phyloP scores from a whole-genome alignment of 2,888 invertebrate species.

The Machimus rusticus region DNA sequence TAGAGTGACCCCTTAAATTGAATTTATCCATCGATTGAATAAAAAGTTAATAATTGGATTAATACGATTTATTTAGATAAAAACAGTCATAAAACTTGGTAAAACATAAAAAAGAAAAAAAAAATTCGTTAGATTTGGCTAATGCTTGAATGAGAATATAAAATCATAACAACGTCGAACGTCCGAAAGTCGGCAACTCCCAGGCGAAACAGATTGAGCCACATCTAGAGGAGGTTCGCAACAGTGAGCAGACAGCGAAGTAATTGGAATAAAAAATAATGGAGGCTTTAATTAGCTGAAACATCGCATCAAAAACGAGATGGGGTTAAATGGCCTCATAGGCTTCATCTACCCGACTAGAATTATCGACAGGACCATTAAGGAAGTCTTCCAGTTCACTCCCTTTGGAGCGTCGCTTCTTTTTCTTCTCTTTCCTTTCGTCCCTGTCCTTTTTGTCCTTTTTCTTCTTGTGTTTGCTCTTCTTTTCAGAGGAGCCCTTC shows the following conservation, averaged over 20 bases:
- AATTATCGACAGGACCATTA: conserved; percentile 65
- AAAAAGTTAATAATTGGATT: neutral
- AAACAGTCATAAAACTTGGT: conserved; percentile 32
- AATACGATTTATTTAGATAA: conserved; percentile 36
- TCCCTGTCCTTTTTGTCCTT: conserved; percentile 59
- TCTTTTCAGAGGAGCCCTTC: conserved; percentile 17
- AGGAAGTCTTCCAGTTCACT: conserved; percentile 72
- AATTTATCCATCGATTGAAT: too few species aligned
- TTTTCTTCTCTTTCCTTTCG: conserved; percentile 57
- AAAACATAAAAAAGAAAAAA: conserved; percentile 25
- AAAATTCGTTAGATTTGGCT: conserved; percentile 33
- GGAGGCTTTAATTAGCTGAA: neutral
- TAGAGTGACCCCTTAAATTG: too few species aligned
- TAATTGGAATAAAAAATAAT: neutral
- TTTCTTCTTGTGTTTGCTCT: conserved; percentile 62
- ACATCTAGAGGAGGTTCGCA: conserved; percentile 29
- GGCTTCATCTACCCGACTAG: conserved; percentile 65
- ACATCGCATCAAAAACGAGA: neutral
- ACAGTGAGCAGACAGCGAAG: conserved; percentile 18
- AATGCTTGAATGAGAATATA: neutral
- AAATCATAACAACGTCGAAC: conserved; percentile 22
- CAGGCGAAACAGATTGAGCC: neutral
- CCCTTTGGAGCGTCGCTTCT: conserved; percentile 56
- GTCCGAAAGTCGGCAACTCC: neutral
- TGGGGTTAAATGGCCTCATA: conserved; percentile 66